Percentiles rank a stretch among this genome's conserved stretches.
Evolutionary conservation across 2,888 invertebrate species (phyloP).

Genomic region (Piscicola geometra): DNA sequence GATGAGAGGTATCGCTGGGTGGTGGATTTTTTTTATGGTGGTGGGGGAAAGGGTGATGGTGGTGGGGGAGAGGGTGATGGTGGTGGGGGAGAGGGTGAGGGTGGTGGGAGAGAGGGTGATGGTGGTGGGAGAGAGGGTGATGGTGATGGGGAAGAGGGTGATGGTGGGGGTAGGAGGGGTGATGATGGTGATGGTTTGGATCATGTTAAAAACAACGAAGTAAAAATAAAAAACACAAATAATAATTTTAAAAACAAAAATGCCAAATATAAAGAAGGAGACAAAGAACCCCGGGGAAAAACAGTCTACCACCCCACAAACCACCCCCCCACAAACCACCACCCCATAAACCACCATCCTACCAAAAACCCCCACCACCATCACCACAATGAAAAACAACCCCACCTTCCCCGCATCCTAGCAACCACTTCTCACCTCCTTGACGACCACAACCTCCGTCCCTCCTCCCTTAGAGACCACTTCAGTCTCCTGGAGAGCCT

Average conservation of each 20-base stretch:
- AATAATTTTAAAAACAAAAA: neutral
- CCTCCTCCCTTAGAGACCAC: neutral
- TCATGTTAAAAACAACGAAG: too few relatives aligned
- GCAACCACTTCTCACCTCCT: slow-evolving; percentile 18
- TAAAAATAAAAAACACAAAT: neutral
- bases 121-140: neutral
- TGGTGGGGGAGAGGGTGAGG: neutral
- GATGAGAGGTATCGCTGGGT: neutral
- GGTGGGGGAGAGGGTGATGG: neutral
- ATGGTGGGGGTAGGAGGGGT: neutral
- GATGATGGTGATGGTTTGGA: too few relatives aligned
- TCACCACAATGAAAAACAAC: neutral
- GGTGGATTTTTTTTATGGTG: neutral
- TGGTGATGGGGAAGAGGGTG: slow-evolving; percentile 2
- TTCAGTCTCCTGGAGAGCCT: slow-evolving; percentile 17
- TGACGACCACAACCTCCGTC: slow-evolving; percentile 18
- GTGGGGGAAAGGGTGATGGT: neutral
- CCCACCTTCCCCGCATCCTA: slow-evolving; percentile 8
- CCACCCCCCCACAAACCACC: too few relatives aligned
- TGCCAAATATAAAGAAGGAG: too few relatives aligned
- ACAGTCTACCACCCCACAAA: too few relatives aligned
- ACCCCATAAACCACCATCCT: too few relatives aligned
- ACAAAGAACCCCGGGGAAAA: too few relatives aligned
- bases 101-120: neutral
- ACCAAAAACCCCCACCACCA: neutral